These are phyloP conservation scores for Colletes collaris DNA, from an alignment of 2,888 invertebrate species.

Conservation along the genomic window DNA sequence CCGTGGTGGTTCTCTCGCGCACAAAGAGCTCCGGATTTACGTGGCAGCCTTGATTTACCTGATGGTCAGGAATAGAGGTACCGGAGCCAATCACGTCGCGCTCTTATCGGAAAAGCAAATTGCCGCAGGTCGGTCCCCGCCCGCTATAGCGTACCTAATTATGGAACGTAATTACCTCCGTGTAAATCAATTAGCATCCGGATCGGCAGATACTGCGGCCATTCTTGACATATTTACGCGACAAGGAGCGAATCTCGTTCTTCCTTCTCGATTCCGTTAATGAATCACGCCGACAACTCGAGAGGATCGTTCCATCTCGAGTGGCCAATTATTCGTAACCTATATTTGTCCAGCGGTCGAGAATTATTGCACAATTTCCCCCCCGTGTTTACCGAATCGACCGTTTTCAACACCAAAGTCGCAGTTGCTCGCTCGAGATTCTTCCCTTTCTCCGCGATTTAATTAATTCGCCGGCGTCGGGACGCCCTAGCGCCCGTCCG, in stretches of 20 bases:
- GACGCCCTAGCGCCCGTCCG: neutral
- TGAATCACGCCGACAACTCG: neutral
- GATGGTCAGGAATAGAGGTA: conserved; percentile 47
- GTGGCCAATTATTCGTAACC: conserved; percentile 26
- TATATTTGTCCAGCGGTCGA: neutral
- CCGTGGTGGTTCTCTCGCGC: conserved; percentile 26
- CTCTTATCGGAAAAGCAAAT: conserved; percentile 67
- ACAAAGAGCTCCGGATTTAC: conserved; percentile 61
- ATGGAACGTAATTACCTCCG: conserved; percentile 58
- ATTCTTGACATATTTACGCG: conserved; percentile 42
- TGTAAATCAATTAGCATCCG: conserved; percentile 63
- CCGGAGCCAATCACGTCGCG: conserved; percentile 53
- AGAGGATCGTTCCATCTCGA: neutral
- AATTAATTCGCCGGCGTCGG: conserved; percentile 28
- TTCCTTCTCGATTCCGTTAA: conserved; percentile 16
- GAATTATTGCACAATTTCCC: neutral
- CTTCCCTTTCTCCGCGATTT: neutral
- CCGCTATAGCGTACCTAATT: conserved; percentile 60
- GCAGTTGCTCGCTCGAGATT: neutral
- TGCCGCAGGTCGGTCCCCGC: conserved; percentile 44
- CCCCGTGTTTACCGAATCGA: neutral
- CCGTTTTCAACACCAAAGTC: conserved; percentile 9
- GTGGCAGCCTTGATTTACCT: conserved; percentile 59
- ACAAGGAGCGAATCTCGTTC: neutral
- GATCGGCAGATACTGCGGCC: conserved; percentile 28